These are phyloP conservation scores for Parthenolecanium corni DNA, from an alignment of 2,888 invertebrate genomes.

Conservation along the genomic window DNA sequence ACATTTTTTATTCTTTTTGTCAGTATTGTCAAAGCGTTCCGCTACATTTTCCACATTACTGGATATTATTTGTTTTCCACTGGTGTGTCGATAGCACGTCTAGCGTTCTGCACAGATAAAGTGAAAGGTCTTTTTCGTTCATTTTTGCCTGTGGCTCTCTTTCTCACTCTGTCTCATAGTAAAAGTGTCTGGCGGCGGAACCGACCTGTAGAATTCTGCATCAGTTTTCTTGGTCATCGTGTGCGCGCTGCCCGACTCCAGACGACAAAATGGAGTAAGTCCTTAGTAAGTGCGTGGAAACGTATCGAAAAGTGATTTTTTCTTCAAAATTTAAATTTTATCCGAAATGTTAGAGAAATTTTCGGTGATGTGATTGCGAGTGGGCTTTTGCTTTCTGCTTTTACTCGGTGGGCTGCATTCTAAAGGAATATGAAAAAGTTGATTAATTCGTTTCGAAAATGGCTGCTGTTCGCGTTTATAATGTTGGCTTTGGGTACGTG, in stretches of 20 bases:
- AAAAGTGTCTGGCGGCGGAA: slow-evolving; percentile 6
- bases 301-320: background rate
- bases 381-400: background rate
- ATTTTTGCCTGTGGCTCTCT: no score
- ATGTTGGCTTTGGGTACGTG: slow-evolving; percentile 9
- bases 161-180: background rate
- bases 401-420: background rate
- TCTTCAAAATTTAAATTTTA: background rate
- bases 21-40: slow-evolving; percentile 13
- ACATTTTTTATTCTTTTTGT: no score
- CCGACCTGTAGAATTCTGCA: slow-evolving; percentile 5
- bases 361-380: no score
- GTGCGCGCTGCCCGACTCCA: no score
- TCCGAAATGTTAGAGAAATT: no score
- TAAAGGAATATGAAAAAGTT: slow-evolving; percentile 1
- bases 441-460: background rate
- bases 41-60: slow-evolving; percentile 25
- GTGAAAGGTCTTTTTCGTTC: slow-evolving; percentile 1
- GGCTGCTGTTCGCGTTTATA: background rate
- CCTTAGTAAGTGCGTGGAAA: background rate
- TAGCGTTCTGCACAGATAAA: background rate
- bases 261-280: background rate
- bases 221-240: slow-evolving; percentile 19
- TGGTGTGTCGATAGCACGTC: slow-evolving; percentile 12
- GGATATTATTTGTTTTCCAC: slow-evolving; percentile 25